Conservation (phyloP, 2,113 vertebrate genomes). For the Chaetodon auriga region DNA sequence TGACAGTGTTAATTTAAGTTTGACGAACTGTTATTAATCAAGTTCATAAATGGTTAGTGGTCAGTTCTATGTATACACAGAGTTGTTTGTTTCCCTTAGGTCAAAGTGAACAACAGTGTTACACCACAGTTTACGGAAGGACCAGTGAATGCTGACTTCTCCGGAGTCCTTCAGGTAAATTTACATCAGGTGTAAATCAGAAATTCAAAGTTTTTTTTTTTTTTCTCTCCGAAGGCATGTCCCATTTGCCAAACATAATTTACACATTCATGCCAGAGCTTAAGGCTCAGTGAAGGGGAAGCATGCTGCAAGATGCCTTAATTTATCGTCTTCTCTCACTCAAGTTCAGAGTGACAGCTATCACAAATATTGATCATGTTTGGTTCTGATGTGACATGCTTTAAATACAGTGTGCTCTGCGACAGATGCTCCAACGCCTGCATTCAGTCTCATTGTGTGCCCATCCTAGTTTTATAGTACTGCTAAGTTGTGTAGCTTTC, state of each 20-base stretch:
- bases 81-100: constrained; percentile 75
- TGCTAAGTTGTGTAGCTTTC: background rate
- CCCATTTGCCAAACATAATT: background rate
- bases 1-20: background rate
- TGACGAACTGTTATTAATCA: background rate
- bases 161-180: constrained; percentile 91
- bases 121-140: constrained; percentile 90
- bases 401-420: background rate
- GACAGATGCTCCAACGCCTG: background rate
- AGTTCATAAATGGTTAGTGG: background rate
- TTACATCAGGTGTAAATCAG: background rate
- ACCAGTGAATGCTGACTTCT: constrained; percentile 91
- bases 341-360: background rate
- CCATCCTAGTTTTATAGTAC: background rate
- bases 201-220: background rate
- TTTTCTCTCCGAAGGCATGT: background rate
- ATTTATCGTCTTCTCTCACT: background rate
- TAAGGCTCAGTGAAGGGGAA: background rate
- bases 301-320: background rate
- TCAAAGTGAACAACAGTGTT: constrained; percentile 89
- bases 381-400: background rate
- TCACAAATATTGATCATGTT: background rate
- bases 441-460: background rate
- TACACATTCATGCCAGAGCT: background rate
- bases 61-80: constrained; percentile 9